Conservation (phyloP, 1,140 invertebrate genomes). For the Drosophila nigromelanica region DNA sequence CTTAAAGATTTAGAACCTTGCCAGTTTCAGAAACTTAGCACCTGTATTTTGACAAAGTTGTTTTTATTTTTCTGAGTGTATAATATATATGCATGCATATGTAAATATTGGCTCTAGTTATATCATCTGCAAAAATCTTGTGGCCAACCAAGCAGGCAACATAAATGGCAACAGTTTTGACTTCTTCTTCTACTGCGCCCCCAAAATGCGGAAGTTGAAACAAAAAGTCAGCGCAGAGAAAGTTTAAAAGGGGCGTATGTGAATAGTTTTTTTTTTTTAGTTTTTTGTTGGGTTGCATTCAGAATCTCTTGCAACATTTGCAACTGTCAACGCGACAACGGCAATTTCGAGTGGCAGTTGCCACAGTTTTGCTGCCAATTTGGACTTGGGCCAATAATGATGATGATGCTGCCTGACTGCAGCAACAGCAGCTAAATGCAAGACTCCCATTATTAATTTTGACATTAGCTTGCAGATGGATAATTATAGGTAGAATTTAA, state of each 20-base stretch:
- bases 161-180: conserved; percentile 53
- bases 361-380: conserved; percentile 69
- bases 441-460: conserved; percentile 36
- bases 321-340: conserved; percentile 76
- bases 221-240: conserved; percentile 45
- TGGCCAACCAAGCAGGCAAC: conserved; percentile 61
- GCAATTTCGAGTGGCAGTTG: conserved; percentile 32
- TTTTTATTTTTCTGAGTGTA: neutral
- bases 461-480: conserved; percentile 1
- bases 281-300: conserved; percentile 17
- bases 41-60: no score
- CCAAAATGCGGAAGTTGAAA: conserved; percentile 77
- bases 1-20: no score
- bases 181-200: conserved; percentile 57
- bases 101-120: conserved; percentile 76
- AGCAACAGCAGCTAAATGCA: conserved; percentile 1
- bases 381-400: conserved; percentile 73
- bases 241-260: conserved; percentile 12
- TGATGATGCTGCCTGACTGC: conserved; percentile 6
- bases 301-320: conserved; percentile 65
- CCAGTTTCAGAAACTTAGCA: no score
- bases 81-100: conserved; percentile 36
- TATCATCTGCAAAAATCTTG: conserved; percentile 75
- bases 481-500: conserved; percentile 7
- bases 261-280: conserved; percentile 9